These are phyloP conservation scores for Brachystomella parvula DNA, from an alignment of 1,140 invertebrate genomes.

Conservation along the genomic window DNA sequence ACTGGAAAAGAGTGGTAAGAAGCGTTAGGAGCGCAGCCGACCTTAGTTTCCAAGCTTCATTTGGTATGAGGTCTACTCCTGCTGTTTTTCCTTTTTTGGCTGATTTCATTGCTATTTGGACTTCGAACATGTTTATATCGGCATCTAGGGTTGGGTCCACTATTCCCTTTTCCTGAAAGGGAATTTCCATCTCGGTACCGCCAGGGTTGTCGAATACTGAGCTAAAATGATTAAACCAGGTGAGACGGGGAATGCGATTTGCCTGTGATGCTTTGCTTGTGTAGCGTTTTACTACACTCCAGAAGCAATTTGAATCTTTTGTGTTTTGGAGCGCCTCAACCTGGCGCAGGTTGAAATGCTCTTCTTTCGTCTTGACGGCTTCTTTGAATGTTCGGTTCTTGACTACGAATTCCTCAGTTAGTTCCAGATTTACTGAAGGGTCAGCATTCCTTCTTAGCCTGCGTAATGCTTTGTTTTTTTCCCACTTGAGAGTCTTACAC, in stretches of 20 bases:
- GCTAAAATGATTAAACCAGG: neutral
- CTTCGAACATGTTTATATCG: too few relatives aligned
- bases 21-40: neutral
- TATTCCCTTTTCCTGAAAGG: neutral
- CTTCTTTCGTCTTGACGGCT: neutral
- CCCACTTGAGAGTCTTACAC: neutral
- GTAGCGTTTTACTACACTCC: neutral
- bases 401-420: neutral
- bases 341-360: neutral
- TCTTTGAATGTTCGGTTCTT: neutral
- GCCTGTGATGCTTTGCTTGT: neutral
- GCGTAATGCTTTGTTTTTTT: neutral
- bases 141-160: neutral
- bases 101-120: neutral
- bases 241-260: neutral
- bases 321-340: neutral
- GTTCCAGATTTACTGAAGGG: neutral
- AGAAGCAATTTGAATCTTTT: neutral
- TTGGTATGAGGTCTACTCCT: neutral
- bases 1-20: neutral
- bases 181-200: neutral
- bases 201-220: neutral
- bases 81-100: neutral
- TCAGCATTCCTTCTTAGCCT: neutral
- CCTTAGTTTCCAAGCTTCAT: neutral